Base-by-base conservation (phyloP, 1,140 invertebrate genomes). In the Metopolophium dirhodum region DNA sequence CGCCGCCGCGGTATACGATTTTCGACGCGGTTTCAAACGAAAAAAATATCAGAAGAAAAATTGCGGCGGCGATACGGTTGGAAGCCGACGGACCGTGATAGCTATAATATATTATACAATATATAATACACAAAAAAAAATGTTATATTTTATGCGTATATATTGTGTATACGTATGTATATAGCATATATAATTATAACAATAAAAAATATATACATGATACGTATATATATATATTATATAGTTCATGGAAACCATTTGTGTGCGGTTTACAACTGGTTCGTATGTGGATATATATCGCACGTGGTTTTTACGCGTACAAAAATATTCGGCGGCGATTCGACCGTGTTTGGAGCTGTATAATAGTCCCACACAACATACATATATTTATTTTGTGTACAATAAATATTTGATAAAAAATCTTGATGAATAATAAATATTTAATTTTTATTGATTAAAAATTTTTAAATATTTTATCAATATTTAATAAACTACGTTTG, bases 61-160 rank as follows among this genome's bases (percentile, higher is more conserved):
- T 87, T 47, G 85, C 30, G 85, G 26, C 45, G 85, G 85, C 85
- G 85, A 87, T 87, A 87, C 85, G 85, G 85, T 49, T 23, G 22
- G 41, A 86, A 77, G 61, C 61, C 61, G 22, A 9, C 37, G 82
- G 35, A 8, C 22, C 37, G 22, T 83, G 37, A 37, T 83, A 20
- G 82, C 82, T 41, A 23, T 41, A 23, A 11, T 61, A 54, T 54
- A 54, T 54, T 54, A 54, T 54, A 54, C 14, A 41, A 41, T 41
- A 18, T 22, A 26, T 9, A 26, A 8, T 30, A 61, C 11, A 61
- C 26, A 61, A 68, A 18, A 68, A 18, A 68, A 30, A 68, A 68
- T 68, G 61, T 68, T 14, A 68, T 30, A 68, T 68, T 30, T 68
- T 68, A n/a, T 77, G 11, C 61, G 51, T 54, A 54, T 23, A 54